phyloP scores from a whole-genome alignment of 2,113 vertebrate genomes.

The Acanthochromis polyacanthus region DNA sequence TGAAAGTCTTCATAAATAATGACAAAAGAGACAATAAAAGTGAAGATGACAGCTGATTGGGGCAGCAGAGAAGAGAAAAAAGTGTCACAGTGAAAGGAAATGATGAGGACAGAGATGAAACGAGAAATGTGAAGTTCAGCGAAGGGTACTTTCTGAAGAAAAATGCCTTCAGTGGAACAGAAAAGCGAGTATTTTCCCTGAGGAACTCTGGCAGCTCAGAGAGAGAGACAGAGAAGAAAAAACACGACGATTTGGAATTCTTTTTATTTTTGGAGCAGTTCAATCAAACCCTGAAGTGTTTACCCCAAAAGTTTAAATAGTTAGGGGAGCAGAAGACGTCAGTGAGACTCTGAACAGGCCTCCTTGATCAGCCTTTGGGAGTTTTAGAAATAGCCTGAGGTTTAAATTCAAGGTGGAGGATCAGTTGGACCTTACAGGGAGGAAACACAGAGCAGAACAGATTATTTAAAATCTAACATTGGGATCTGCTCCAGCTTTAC shows the following conservation, averaged over 20 bases:
- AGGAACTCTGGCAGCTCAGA: conserved; percentile 20
- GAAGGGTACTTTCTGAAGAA: conserved; percentile 3
- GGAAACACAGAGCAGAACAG: too few species aligned
- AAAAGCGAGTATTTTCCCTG: conserved; percentile 17
- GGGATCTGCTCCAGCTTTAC: background rate
- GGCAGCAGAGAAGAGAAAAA: conserved; percentile 7
- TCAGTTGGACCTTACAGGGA: conserved; percentile 15
- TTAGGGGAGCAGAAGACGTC: conserved; percentile 28
- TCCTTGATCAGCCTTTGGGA: conserved; percentile 19
- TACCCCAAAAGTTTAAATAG: conserved; percentile 45
- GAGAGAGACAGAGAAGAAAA: conserved; percentile 26
- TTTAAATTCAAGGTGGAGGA: conserved; percentile 7
- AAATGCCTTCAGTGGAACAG: conserved; percentile 38
- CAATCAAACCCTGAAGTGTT: conserved; percentile 48
- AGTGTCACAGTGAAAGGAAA: conserved; percentile 17
- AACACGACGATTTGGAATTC: conserved; percentile 41
- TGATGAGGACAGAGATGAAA: conserved; percentile 33
- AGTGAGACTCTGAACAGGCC: conserved; percentile 37
- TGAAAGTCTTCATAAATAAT: conserved; percentile 3
- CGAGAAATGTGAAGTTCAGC: conserved; percentile 37
- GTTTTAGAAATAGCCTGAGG: conserved; percentile 1
- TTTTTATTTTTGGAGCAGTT: conserved; percentile 57
- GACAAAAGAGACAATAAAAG: conserved; percentile 29
- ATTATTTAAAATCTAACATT: background rate
- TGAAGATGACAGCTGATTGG: conserved; percentile 32